Conservation (phyloP, 2,888 invertebrate species). For the Thera obeliscata region DNA sequence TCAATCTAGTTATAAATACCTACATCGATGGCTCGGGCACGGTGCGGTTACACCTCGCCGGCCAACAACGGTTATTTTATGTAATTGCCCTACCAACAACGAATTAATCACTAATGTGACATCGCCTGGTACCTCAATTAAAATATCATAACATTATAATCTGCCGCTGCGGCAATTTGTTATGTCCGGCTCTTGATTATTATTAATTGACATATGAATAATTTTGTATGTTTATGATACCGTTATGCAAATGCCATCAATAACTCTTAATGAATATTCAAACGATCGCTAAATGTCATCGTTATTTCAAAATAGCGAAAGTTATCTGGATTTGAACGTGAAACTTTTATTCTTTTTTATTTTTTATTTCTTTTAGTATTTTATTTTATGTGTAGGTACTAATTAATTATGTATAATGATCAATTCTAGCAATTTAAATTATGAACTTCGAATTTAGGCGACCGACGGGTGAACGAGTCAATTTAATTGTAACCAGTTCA, state of each 20-base stretch:
- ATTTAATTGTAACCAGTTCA: background rate
- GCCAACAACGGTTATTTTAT: slow-evolving; percentile 65
- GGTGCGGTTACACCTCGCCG: slow-evolving; percentile 63
- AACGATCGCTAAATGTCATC: slow-evolving; percentile 19
- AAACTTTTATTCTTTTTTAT: slow-evolving; percentile 29
- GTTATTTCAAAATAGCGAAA: slow-evolving; percentile 17
- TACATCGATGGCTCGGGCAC: too few species aligned
- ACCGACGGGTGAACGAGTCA: slow-evolving; percentile 11
- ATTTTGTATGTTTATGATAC: slow-evolving; percentile 43
- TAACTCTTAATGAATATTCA: slow-evolving; percentile 16
- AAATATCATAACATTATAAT: slow-evolving; percentile 64
- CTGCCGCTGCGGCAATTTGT: slow-evolving; percentile 54
- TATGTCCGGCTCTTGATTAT: slow-evolving; percentile 53
- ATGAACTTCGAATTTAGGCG: slow-evolving; percentile 3
- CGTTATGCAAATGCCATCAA: slow-evolving; percentile 39
- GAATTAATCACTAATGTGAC: slow-evolving; percentile 78
- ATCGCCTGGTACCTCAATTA: slow-evolving; percentile 60
- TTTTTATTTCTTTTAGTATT: too few species aligned
- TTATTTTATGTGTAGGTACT: background rate
- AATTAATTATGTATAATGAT: background rate
- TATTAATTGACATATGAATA: slow-evolving; percentile 50
- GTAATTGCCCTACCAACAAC: slow-evolving; percentile 73
- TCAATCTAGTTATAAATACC: too few species aligned
- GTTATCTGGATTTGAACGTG: slow-evolving; percentile 29
- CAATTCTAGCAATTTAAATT: slow-evolving; percentile 37